These are phyloP conservation scores for Scelioninae gen. 1 DNA, from an alignment of 2,888 invertebrate species.

Conservation along the genomic window DNA sequence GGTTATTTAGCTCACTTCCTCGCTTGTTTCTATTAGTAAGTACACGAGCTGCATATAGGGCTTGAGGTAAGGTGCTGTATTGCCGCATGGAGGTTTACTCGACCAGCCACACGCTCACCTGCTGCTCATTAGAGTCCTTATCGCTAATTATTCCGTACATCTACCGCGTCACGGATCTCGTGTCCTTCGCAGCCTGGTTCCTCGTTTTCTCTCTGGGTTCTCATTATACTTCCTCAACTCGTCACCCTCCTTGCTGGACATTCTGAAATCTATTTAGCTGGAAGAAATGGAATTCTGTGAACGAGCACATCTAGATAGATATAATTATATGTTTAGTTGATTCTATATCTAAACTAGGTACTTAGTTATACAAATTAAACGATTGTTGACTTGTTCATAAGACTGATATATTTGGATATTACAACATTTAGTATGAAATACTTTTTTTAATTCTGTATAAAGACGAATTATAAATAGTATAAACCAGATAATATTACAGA, in stretches of 20 bases:
- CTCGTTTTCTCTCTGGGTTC: slow-evolving; percentile 68
- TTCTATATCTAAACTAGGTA: no score
- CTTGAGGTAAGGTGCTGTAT: slow-evolving; percentile 67
- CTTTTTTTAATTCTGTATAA: no score
- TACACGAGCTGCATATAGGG: slow-evolving; percentile 59
- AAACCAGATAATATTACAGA: no score
- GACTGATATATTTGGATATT: no score
- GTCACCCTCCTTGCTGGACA: slow-evolving; percentile 74
- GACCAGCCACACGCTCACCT: slow-evolving; percentile 81
- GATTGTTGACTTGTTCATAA: no score
- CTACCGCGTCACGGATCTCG: slow-evolving; percentile 83
- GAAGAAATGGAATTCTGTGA: no score
- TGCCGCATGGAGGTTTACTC: slow-evolving; percentile 66
- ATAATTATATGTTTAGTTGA: no score
- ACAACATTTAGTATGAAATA: no score
- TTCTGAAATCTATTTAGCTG: slow-evolving; percentile 64
- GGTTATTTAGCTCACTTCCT: slow-evolving; percentile 62
- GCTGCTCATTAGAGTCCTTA: slow-evolving; percentile 84
- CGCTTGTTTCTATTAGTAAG: slow-evolving; percentile 66
- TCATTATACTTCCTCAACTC: slow-evolving; percentile 80
- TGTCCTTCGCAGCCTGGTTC: slow-evolving; percentile 79
- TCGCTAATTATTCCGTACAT: slow-evolving; percentile 84
- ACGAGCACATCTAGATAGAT: no score
- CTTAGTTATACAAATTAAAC: no score
- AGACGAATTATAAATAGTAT: no score